phyloP scores from a whole-genome alignment of 2,888 invertebrate species.

The Diarsia mendica region DNA sequence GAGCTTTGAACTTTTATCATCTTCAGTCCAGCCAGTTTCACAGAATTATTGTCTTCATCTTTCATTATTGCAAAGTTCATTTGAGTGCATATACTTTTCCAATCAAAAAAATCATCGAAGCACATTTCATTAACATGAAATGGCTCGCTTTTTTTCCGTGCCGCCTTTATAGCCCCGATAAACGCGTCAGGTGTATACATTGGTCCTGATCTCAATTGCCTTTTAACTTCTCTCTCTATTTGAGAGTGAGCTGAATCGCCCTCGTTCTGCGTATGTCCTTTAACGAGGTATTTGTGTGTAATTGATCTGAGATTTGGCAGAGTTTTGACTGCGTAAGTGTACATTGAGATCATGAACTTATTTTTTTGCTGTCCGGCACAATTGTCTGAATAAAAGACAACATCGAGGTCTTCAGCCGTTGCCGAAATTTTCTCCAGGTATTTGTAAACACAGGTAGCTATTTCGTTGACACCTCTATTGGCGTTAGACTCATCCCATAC shows the following conservation, averaged over 20 bases:
- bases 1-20: slow-evolving; percentile 36
- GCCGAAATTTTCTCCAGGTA: slow-evolving; percentile 50
- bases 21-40: slow-evolving; percentile 47
- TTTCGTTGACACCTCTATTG: slow-evolving; percentile 66
- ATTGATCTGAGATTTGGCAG: too few species aligned
- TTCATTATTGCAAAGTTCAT: slow-evolving; percentile 51
- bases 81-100: slow-evolving; percentile 54
- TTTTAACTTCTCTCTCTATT: slow-evolving; percentile 52
- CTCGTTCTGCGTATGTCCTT: slow-evolving; percentile 45
- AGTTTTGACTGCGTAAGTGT: too few species aligned
- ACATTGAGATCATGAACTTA: too few species aligned
- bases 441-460: slow-evolving; percentile 65
- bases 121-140: slow-evolving; percentile 56
- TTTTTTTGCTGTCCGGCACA: too few species aligned
- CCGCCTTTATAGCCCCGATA: slow-evolving; percentile 48
- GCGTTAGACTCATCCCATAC: slow-evolving; percentile 72
- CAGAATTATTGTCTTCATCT: slow-evolving; percentile 54
- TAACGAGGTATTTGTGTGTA: too few species aligned
- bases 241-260: slow-evolving; percentile 52
- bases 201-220: slow-evolving; percentile 46
- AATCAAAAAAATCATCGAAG: slow-evolving; percentile 50
- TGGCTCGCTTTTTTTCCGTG: slow-evolving; percentile 44
- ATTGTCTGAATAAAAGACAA: too few species aligned
- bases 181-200: slow-evolving; percentile 48
- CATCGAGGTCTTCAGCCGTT: too few species aligned